Evolutionary conservation across 37 sponge, comb jelly and placozoan genomes (phyloP), one percentile per base, ranked within the genome.

Genomic region (Cliona cf. orientalis): DNA sequence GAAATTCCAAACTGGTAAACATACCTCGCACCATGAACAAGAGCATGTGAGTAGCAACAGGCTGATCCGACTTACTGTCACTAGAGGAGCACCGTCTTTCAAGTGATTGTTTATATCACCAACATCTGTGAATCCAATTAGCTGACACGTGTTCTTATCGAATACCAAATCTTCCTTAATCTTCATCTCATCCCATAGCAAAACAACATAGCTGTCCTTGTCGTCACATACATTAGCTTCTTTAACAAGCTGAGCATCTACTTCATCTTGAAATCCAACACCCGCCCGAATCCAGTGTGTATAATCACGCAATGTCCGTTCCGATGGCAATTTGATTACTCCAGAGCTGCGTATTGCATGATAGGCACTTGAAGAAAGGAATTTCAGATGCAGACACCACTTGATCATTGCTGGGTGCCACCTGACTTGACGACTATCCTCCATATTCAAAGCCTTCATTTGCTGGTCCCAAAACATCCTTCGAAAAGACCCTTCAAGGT

Each of bases 391-490:
- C 42, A 69, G 46, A 57, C 81, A 80, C 81, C 81, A 80, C 42
- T 75, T 75, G 43, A 75, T 66, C 67, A 84, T 62, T 26, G 64
- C 64, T 62, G 28, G 64, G 29, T 64, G 68, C 81, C 81, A 74
- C 36, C 70, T 62, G 28, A 75, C n/a, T 33, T 84, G 68, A 32
- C 69, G 46, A n/a, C 7, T 43, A 63, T 84, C 69, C 34, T 75
- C 75, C 17, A 35, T 38, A 28, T 49, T 80, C 21, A 69, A 57
- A 70, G 69, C 55, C 33, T 68, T 26, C 36, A 75, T 32, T 38
- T 84, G 84, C 58, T 84, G 60, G 37, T 74, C 76, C 84, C 84
- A 84, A 37, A 84, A 84, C 46, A 75, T 34, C 17, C 84, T 40
- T 21, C 56, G 37, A 75, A 84, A 84, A 14, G 60, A 70, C 14